phyloP scores from a whole-genome alignment of 2,888 invertebrate species.

The Cephus rjabovi region DNA sequence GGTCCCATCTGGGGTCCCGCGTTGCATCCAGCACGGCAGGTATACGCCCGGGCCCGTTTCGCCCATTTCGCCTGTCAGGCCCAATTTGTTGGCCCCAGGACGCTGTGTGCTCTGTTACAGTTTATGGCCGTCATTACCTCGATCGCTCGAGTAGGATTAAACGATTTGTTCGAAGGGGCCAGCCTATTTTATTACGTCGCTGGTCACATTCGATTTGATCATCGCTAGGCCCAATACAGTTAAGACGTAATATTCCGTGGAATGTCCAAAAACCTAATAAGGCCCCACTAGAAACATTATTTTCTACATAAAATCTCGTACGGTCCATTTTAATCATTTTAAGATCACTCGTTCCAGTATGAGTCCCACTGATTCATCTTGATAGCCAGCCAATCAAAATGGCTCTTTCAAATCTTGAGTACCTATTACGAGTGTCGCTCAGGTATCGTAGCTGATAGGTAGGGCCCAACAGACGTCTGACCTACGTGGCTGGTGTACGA shows the following conservation, averaged over 20 bases:
- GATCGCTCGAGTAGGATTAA: conserved; percentile 61
- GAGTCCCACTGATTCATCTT: neutral
- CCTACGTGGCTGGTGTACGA: neutral
- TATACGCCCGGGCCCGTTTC: conserved; percentile 35
- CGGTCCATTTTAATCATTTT: neutral
- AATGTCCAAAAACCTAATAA: neutral
- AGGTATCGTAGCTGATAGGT: neutral
- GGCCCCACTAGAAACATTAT: neutral
- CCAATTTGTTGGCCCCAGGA: conserved; percentile 55
- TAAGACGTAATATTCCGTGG: neutral
- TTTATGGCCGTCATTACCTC: conserved; percentile 65
- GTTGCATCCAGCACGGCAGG: conserved; percentile 32
- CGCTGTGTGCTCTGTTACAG: conserved; percentile 52
- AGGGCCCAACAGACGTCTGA: neutral
- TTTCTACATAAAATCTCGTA: neutral
- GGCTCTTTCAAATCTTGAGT: neutral
- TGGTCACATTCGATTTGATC: conserved; percentile 29
- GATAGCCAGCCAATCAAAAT: neutral
- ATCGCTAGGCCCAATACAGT: conserved; percentile 19
- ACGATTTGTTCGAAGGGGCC: conserved; percentile 54
- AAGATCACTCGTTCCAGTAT: neutral
- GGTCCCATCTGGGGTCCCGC: conserved; percentile 44
- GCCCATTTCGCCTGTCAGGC: conserved; percentile 63
- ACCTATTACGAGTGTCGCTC: neutral
- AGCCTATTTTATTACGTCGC: conserved; percentile 35